Conservation (phyloP, 2,888 invertebrate genomes). For the Leptogaster cylindrica region DNA sequence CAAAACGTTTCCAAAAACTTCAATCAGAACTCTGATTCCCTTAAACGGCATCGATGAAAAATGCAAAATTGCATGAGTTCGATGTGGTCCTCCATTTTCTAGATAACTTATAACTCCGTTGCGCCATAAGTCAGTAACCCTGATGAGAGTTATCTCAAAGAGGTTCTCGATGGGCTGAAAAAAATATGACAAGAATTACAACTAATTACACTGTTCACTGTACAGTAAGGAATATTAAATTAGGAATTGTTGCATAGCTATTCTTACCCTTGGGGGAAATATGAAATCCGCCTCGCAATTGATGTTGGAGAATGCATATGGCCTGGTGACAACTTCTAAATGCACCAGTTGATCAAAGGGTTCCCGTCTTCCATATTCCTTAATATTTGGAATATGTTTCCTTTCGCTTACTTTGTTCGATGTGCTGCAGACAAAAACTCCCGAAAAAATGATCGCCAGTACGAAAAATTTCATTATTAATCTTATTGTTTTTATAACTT, state of each 20-base stretch:
- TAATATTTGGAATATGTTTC: no score
- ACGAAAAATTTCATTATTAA: no score
- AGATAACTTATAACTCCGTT: not conserved
- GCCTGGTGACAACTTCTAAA: conserved; percentile 14
- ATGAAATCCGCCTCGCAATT: not conserved
- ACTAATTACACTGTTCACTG: no score
- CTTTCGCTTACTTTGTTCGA: no score
- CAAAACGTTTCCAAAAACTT: no score
- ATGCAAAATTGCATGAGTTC: no score
- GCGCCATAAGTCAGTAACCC: conserved; percentile 7
- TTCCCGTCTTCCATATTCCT: not conserved
- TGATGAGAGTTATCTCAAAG: not conserved
- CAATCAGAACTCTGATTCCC: no score
- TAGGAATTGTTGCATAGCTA: not conserved
- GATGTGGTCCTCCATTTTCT: conserved; percentile 16
- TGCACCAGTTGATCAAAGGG: not conserved
- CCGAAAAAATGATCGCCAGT: no score
- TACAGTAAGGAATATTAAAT: not conserved
- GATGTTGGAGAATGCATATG: not conserved
- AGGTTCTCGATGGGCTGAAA: conserved; percentile 18
- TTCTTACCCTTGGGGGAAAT: conserved; percentile 3
- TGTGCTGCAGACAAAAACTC: no score
- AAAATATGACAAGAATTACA: no score
- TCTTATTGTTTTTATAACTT: no score
- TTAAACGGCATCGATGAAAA: no score